These are phyloP conservation scores for Pardalotus punctatus DNA, from an alignment of 2,113 vertebrate species.

Conservation along the genomic window DNA sequence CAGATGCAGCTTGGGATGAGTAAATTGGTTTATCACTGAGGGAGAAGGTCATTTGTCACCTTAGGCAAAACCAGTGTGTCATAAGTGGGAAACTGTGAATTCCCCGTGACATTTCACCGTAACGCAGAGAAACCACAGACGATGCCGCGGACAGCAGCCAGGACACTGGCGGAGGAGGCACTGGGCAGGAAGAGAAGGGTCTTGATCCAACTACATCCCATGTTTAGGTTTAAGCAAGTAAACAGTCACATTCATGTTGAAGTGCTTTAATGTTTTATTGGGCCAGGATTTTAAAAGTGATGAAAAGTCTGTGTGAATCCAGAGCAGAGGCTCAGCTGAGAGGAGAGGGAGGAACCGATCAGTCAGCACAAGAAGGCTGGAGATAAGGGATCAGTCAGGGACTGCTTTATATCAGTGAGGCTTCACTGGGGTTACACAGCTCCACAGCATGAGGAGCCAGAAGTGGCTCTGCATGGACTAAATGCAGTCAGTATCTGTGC, in stretches of 20 bases:
- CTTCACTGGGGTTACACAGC: not conserved
- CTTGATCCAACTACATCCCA: slow-evolving; percentile 16
- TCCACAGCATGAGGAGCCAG: not conserved
- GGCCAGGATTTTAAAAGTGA: slow-evolving; percentile 30
- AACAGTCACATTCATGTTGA: slow-evolving; percentile 18
- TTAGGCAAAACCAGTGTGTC: not conserved
- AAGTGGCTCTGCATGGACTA: not conserved
- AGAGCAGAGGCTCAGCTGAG: not conserved
- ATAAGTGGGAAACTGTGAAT: slow-evolving; percentile 7
- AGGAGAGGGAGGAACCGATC: slow-evolving; percentile 4
- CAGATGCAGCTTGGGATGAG: not conserved
- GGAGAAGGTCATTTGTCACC: slow-evolving; percentile 20
- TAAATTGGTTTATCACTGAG: not conserved
- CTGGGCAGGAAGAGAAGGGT: not conserved
- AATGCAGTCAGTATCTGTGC: not conserved
- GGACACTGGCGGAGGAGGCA: not conserved
- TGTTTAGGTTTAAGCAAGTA: slow-evolving; percentile 49
- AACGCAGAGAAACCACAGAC: not conserved
- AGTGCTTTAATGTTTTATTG: slow-evolving; percentile 47
- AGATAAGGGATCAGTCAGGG: slow-evolving; percentile 44
- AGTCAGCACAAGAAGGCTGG: slow-evolving; percentile 20
- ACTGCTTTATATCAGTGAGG: slow-evolving; percentile 15
- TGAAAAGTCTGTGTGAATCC: slow-evolving; percentile 31
- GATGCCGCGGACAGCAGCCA: not conserved
- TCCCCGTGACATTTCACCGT: not conserved